phyloP scores from a whole-genome alignment of 1,140 invertebrate species.

The Drosophila dunni region DNA sequence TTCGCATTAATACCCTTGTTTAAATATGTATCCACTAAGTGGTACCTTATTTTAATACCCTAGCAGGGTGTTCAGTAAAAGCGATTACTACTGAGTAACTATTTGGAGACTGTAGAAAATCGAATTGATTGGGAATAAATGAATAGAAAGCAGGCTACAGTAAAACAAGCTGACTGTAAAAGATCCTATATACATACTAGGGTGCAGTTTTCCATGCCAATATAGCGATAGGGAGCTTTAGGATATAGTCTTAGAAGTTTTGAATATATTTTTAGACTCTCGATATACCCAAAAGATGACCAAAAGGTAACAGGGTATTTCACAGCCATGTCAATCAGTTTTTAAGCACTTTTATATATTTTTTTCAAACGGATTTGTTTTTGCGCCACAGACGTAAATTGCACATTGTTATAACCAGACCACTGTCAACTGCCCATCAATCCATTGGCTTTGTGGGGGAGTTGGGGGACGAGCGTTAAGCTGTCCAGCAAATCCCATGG shows the following conservation, averaged over 20 bases:
- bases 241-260: no score
- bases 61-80: no score
- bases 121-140: no score
- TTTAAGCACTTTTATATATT: background rate
- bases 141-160: no score
- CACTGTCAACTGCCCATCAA: constrained; percentile 79
- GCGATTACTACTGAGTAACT: no score
- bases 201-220: no score
- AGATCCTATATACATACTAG: no score
- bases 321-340: background rate
- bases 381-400: constrained; percentile 33
- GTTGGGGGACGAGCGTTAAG: constrained; percentile 57
- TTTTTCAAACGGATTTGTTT: constrained; percentile 7
- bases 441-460: constrained; percentile 58
- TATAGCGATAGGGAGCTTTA: no score
- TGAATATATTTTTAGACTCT: no score
- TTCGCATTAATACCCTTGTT: constrained; percentile 36
- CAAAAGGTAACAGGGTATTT: background rate
- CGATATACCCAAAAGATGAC: no score
- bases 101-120: no score
- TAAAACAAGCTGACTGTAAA: no score
- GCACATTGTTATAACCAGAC: constrained; percentile 63
- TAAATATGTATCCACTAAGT: background rate
- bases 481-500: constrained; percentile 64
- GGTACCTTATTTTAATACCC: background rate